A percentile compares a stretch with the other conserved stretches of the same genome.
These are phyloP conservation scores for Syngnathus rostellatus DNA, from an alignment of 2,797 vertebrate species.

Conservation along the genomic window DNA sequence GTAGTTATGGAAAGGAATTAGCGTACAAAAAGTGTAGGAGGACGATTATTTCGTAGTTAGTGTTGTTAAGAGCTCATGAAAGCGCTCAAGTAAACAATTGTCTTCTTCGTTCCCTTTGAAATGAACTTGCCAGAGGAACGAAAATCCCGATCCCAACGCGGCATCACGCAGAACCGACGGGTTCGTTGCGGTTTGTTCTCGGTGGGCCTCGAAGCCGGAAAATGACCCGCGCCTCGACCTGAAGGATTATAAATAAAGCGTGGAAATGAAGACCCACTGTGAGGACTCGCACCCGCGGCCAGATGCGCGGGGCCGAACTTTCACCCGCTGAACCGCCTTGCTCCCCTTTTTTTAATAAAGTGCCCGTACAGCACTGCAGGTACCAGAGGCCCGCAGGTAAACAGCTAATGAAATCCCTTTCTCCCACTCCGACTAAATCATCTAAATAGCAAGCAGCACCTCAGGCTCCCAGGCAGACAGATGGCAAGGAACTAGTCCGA, in stretches of 20 bases:
- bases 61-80: background rate
- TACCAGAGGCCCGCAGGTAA: constrained; percentile 64
- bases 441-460: constrained; percentile 68
- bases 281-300: background rate
- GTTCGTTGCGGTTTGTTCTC: background rate
- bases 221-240: background rate
- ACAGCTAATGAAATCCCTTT: constrained; percentile 72
- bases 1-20: background rate
- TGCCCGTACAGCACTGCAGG: constrained; percentile 48
- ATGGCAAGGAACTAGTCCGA: constrained; percentile 49
- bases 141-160: background rate
- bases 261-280: background rate
- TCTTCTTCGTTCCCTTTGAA: background rate
- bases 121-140: background rate
- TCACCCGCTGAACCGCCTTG: background rate
- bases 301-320: background rate
- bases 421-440: constrained; percentile 62
- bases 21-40: background rate
- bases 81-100: background rate
- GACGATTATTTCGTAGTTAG: background rate
- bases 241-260: background rate
- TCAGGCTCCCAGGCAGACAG: constrained; percentile 57
- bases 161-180: background rate
- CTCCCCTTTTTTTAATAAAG: constrained; percentile 47
- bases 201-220: background rate